phyloP scores from a whole-genome alignment of 2,113 vertebrate species.

The Gnathonemus longibarbis region DNA sequence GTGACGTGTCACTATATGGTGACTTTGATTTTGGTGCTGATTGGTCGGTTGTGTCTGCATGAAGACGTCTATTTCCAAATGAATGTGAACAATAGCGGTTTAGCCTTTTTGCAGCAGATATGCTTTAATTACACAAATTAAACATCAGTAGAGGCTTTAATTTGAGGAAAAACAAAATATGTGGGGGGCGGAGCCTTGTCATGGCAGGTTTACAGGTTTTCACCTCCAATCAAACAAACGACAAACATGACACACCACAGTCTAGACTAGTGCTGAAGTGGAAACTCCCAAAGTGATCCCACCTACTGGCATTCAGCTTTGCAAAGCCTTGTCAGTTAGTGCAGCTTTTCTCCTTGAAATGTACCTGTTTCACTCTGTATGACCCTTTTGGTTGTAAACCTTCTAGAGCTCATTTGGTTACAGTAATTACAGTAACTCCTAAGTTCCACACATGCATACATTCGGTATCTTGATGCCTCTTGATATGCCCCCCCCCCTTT shows the following conservation, averaged over 20 bases:
- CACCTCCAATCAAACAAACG: not conserved
- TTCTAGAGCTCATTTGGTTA: not conserved
- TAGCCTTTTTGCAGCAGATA: not conserved
- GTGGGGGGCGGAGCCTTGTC: not conserved
- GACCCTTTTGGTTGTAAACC: not conserved
- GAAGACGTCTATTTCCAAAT: not conserved
- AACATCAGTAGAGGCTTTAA: not conserved
- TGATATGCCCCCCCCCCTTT: not conserved
- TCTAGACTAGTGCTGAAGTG: not conserved
- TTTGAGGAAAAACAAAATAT: not conserved
- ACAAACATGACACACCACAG: not conserved
- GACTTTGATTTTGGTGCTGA: not conserved
- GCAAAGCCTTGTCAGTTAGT: not conserved
- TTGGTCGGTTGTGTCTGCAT: not conserved
- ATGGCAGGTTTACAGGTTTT: not conserved
- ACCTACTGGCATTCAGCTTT: not conserved
- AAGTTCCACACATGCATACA: not conserved
- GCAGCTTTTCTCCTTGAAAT: not conserved
- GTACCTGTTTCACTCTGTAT: not conserved
- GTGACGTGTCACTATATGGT: not conserved
- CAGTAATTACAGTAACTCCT: not conserved
- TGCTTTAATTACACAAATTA: not conserved
- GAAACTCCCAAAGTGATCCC: not conserved
- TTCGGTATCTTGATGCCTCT: not conserved
- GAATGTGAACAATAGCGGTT: not conserved